Base-by-base conservation (phyloP, 2,797 vertebrate genomes). In the Enteromius unitaeniatus region DNA sequence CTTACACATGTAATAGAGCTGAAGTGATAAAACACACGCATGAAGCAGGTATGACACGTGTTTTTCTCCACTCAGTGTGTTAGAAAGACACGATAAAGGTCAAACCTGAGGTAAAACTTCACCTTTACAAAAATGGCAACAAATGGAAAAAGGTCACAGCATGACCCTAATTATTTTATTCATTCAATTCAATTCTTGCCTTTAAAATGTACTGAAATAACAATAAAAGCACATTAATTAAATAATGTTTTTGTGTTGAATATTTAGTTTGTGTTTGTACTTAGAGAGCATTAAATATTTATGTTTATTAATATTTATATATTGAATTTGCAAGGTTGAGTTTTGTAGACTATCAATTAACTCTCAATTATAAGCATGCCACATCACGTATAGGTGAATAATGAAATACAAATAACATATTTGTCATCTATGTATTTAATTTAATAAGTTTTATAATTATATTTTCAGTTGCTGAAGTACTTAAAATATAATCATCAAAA, bases 1-100 rank as follows among this genome's bases (percentile, higher is more conserved):
- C 55, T 85, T 76, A 83, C 0, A 17, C 17, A 55, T 37, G 37
- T 51, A n/a, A 77, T 78, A 67, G 88, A 85, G 87, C 87, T 91
- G 17, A 72, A 87, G 69, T 65, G 87, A 86, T 85, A 83, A 86
- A 78, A 75, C 83, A 81, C 80, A 84, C 55, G 11, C 55, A 45
- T 75, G 69, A 23, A 40, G 31, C 45, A 28, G 81, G 42, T 62
- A 19, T 55, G 74, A 79, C 51, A 28, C 60, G 23, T 58, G 23
- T 55, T 14, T 62, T 17, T 40, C 67, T 45, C 11, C 10, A n/a
- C 69, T 6, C 77, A 53, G 67, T 31, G 88, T 89, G 79, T 55
- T 23, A 78, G 6, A 26, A 26, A 70, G 3, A n/a, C 21, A 55
- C 1, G 1, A n/a, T n/a, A n/a, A 21, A 21, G 8, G 15, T 53